Percentiles rank a stretch among this genome's conserved stretches.
Conservation (phyloP, 1,140 invertebrate species). For the Thereuonema tuberculata region DNA sequence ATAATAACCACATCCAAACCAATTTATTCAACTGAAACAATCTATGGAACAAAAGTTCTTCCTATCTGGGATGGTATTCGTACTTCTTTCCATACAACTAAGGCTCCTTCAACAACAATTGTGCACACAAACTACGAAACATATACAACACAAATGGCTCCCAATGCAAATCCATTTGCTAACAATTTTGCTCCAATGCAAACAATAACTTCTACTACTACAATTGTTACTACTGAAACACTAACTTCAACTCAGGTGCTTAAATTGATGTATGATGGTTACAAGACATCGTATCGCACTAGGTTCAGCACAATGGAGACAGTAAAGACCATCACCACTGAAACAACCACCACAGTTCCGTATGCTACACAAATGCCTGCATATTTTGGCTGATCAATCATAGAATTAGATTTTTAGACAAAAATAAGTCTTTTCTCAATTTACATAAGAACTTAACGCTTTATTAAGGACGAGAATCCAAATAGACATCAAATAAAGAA, state of each 20-base stretch:
- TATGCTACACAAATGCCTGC: too few species aligned
- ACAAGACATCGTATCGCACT: conserved; percentile 22
- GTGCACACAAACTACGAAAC: conserved; percentile 14
- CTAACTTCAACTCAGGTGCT: conserved; percentile 25
- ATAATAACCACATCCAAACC: conserved; percentile 52
- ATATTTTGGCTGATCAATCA: too few species aligned
- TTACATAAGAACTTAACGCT: too few species aligned
- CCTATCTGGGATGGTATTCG: conserved; percentile 56
- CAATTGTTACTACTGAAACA: conserved; percentile 23
- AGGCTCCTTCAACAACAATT: conserved; percentile 8
- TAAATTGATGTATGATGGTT: conserved; percentile 25
- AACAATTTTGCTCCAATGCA: conserved; percentile 9
- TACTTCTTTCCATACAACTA: conserved; percentile 52
- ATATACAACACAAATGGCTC: conserved; percentile 8
- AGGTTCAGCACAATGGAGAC: conserved; percentile 21
- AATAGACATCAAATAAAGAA: too few species aligned
- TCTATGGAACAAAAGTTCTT: conserved; percentile 65
- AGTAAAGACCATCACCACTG: conserved; percentile 20
- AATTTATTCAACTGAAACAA: conserved; percentile 50
- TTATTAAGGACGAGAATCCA: too few species aligned
- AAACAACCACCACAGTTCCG: conserved; percentile 17
- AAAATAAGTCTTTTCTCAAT: too few species aligned
- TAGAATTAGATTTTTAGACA: too few species aligned
- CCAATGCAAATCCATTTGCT: neutral
- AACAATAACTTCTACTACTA: conserved; percentile 22